These are phyloP conservation scores for Melopsittacus undulatus DNA, from an alignment of 2,797 vertebrate species.

Conservation along the genomic window DNA sequence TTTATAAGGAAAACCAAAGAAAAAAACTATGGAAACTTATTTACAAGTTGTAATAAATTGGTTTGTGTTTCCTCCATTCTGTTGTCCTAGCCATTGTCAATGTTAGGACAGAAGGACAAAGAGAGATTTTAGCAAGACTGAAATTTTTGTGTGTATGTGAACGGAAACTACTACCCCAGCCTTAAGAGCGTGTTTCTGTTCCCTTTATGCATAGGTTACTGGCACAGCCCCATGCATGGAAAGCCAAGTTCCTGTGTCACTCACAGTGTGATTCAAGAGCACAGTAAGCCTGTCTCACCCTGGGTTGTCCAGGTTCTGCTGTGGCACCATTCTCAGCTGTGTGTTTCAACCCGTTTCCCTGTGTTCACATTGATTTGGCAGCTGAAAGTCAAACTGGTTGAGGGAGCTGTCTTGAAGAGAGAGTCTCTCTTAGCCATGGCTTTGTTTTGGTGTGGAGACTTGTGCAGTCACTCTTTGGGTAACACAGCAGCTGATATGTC, in stretches of 20 bases:
- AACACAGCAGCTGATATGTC: accelerated
- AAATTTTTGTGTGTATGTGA: not conserved
- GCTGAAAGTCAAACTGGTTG: not conserved
- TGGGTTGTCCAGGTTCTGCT: not conserved
- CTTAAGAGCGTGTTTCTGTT: not conserved
- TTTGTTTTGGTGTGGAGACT: not conserved
- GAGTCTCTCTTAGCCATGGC: not conserved
- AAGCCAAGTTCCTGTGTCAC: not conserved
- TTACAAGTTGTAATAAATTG: not conserved
- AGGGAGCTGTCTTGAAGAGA: not conserved
- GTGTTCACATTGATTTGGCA: accelerated
- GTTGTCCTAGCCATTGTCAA: accelerated
- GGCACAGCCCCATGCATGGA: accelerated
- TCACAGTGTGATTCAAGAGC: not conserved
- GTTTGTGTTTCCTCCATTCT: not conserved
- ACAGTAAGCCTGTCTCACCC: not conserved
- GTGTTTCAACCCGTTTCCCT: not conserved
- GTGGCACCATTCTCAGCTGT: accelerated
- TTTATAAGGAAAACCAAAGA: not conserved
- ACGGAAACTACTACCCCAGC: not conserved
- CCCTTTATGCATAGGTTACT: not conserved
- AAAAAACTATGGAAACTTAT: not conserved
- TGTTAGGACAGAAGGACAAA: not conserved
- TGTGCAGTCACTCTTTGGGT: accelerated
- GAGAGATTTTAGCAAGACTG: not conserved